phyloP scores from a whole-genome alignment of 1,140 invertebrate genomes.

The Conus ventricosus region DNA sequence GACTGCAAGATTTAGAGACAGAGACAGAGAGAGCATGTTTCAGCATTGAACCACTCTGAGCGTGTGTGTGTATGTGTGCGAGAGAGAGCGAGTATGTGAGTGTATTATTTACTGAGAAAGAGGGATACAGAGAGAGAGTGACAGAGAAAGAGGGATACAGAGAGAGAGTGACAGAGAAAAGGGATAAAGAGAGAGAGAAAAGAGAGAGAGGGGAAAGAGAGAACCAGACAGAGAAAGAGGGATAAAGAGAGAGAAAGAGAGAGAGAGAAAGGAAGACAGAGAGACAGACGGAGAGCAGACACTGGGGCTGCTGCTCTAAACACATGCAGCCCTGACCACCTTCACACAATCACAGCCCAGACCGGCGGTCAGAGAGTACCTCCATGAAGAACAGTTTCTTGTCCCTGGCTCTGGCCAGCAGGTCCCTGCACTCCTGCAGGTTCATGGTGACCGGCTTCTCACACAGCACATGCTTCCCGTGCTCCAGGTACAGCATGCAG shows the following conservation, averaged over 20 bases:
- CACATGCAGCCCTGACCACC: too few relatives aligned
- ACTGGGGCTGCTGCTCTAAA: too few relatives aligned
- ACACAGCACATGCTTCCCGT: slow-evolving; percentile 87
- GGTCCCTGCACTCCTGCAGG: slow-evolving; percentile 72
- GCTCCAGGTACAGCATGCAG: slow-evolving; percentile 82
- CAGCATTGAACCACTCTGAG: too few relatives aligned
- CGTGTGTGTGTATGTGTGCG: too few relatives aligned
- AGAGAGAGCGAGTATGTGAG: too few relatives aligned
- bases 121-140: too few relatives aligned
- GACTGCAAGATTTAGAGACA: background rate
- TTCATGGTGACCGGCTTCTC: slow-evolving; percentile 89
- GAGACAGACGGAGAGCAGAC: background rate
- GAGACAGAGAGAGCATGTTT: background rate
- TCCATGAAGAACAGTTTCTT: slow-evolving; percentile 87
- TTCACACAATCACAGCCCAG: too few relatives aligned
- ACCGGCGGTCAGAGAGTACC: slow-evolving; percentile 49
- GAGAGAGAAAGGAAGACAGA: background rate
- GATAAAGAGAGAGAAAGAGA: background rate
- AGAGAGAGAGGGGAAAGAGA: too few relatives aligned
- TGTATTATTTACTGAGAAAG: too few relatives aligned
- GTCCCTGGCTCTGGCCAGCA: slow-evolving; percentile 68
- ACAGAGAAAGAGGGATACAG: too few relatives aligned
- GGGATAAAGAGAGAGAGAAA: too few relatives aligned
- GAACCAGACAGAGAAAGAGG: background rate
- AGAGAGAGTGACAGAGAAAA: too few relatives aligned